Base-by-base conservation (phyloP, 2,113 vertebrate genomes). In the Corythaeola cristata region DNA sequence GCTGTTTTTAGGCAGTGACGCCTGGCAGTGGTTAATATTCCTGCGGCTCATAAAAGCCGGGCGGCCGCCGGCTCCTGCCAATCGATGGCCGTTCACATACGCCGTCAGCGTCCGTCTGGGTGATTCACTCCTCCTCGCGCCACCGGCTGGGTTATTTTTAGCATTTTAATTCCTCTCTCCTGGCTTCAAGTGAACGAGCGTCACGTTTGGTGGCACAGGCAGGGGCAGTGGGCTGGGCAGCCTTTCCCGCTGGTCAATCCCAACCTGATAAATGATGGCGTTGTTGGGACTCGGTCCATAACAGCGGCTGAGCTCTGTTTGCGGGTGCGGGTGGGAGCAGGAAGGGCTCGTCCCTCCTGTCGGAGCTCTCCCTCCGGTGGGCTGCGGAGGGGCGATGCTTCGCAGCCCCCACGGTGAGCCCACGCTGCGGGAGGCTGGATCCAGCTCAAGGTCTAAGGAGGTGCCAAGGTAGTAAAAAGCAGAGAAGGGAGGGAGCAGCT, bases 1-100 rank as follows among this genome's bases (percentile, higher is more conserved):
- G 69, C 74, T 2, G 3, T 73, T 88, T 89, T 59, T 26, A 45
- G 80, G 88, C 90, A 84, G 72, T 20, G 30, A 33, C 47, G 55
- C 47, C 66, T 60, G 75, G 90, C 83, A 74, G 49, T 47, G 86
- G 85, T 63, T 47, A 87, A 92, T 69, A 53, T 76, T 93, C 79
- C 90, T 83, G 90, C 77, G 82, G 50, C 59, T 35, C 17, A 52
- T 37, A 32, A 33, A 69, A 72, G 76, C 62, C 83, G 90, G 37
- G 87, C 5, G 18, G 78, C 89, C 28, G 58, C 44, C 49, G 32
- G 82, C 85, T 58, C 92, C 30, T 39, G 4, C 72, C 19, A 52
- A 80, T 80, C 55, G 15, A 49, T 39, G 44, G 82, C 7, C 4
- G 39, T 92, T 91, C 92, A 14, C 71, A 41, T 84, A 21, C 12